Percentiles rank a stretch among this genome's conserved stretches.
Conservation (phyloP, 1,140 invertebrate genomes). For the Bombus consobrinus region DNA sequence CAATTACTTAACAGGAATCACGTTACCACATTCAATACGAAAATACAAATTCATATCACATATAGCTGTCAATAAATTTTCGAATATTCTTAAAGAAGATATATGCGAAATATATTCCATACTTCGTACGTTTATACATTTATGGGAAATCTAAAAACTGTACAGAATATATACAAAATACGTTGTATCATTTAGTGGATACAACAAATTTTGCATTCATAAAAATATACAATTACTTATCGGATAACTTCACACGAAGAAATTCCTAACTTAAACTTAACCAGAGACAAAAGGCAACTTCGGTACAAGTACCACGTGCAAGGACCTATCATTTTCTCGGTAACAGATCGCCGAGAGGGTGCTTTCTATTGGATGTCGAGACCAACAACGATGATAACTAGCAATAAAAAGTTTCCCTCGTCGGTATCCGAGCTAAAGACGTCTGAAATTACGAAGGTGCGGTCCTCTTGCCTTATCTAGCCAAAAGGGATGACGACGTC, state of each 20-base stretch:
- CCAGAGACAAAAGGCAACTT: no score
- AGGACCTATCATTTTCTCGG: slow-evolving; percentile 13
- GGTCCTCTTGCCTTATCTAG: slow-evolving; percentile 23
- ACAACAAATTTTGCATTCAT: no score
- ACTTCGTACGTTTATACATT: no score
- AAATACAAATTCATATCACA: neutral
- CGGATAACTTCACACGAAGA: no score
- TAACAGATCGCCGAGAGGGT: slow-evolving; percentile 30
- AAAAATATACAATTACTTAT: no score
- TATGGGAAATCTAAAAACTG: no score
- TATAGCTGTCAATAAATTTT: no score
- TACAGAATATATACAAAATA: no score
- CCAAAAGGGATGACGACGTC: neutral
- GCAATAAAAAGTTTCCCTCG: slow-evolving; percentile 39
- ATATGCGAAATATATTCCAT: no score
- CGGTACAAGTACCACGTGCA: neutral
- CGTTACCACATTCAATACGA: neutral
- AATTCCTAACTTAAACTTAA: no score
- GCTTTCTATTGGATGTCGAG: slow-evolving; percentile 7
- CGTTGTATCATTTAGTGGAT: no score
- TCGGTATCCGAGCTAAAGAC: slow-evolving; percentile 32
- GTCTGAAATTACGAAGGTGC: slow-evolving; percentile 40
- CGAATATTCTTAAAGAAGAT: no score
- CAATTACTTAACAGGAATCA: neutral
- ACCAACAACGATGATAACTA: slow-evolving; percentile 35